These are phyloP conservation scores for Latheticus oryzae DNA, from an alignment of 2,888 invertebrate genomes.

Conservation along the genomic window DNA sequence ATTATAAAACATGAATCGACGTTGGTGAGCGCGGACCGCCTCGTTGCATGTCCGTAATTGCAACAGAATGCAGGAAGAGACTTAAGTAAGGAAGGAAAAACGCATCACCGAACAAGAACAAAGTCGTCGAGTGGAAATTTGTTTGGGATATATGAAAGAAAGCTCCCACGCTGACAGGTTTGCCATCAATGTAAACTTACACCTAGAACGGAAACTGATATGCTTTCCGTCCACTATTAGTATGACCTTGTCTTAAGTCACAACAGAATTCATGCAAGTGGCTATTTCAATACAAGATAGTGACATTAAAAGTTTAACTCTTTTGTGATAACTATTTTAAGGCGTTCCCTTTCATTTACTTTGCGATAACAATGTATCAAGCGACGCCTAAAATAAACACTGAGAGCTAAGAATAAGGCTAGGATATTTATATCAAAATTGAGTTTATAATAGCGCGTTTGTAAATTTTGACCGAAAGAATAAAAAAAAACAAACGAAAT, in stretches of 20 bases:
- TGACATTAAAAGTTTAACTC: conserved; percentile 14
- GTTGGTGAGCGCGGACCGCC: conserved; percentile 36
- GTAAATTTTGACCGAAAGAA: conserved; percentile 27
- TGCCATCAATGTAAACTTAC: background rate
- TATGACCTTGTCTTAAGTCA: too few relatives aligned
- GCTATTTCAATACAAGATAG: conserved; percentile 2
- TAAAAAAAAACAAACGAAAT: conserved; percentile 29
- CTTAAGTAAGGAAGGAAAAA: conserved; percentile 51
- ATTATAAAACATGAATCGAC: conserved; percentile 56
- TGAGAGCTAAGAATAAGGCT: conserved; percentile 14
- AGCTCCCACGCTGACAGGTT: conserved; percentile 26
- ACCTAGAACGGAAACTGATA: background rate
- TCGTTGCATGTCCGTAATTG: conserved; percentile 48
- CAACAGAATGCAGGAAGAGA: conserved; percentile 51
- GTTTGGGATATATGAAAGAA: conserved; percentile 6
- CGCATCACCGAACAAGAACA: conserved; percentile 55
- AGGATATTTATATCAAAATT: conserved; percentile 5
- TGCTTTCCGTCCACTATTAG: too few relatives aligned
- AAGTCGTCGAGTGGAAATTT: conserved; percentile 44
- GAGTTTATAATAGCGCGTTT: too few relatives aligned
- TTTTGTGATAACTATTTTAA: too few relatives aligned
- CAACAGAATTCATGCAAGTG: too few relatives aligned
- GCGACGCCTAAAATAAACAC: conserved; percentile 12
- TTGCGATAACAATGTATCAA: background rate
- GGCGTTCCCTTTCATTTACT: too few relatives aligned